Percentiles rank a stretch among this genome's conserved stretches.
Evolutionary conservation across 2,888 invertebrate genomes (phyloP).

Genomic region (Protula sp.): DNA sequence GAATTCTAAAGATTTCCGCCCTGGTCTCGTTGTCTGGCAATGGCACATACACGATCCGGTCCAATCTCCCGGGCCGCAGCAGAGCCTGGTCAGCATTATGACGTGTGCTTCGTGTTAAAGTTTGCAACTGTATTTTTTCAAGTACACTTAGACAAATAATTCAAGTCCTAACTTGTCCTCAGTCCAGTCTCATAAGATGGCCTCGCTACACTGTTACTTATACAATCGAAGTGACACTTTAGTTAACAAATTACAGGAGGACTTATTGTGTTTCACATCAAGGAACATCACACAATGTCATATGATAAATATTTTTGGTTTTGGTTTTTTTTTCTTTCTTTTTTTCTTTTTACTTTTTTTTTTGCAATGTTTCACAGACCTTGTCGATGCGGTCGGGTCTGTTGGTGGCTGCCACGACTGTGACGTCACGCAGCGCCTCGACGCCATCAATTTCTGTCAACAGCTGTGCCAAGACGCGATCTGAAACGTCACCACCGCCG

Average conservation of each 20-base stretch:
- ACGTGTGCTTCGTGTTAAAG: too few relatives aligned
- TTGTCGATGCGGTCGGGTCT: slow-evolving; percentile 92
- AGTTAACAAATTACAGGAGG: too few relatives aligned
- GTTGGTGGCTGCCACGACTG: slow-evolving; percentile 92
- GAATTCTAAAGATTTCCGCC: slow-evolving; percentile 74
- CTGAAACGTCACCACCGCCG: slow-evolving; percentile 70
- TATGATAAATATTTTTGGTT: too few relatives aligned
- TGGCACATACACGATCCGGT: slow-evolving; percentile 86
- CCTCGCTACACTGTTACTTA: too few relatives aligned
- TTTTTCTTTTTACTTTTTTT: background rate
- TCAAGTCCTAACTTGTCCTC: too few relatives aligned
- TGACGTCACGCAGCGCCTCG: slow-evolving; percentile 77
- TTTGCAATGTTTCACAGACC: slow-evolving; percentile 7
- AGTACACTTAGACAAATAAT: too few relatives aligned
- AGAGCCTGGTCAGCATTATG: slow-evolving; percentile 70
- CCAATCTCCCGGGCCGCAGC: slow-evolving; percentile 83
- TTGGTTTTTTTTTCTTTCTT: too few relatives aligned
- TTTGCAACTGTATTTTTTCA: too few relatives aligned
- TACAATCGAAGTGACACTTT: too few relatives aligned
- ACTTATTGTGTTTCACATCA: too few relatives aligned
- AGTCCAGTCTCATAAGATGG: too few relatives aligned
- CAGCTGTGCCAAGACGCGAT: slow-evolving; percentile 85
- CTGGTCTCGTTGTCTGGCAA: slow-evolving; percentile 68
- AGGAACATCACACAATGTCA: too few relatives aligned
- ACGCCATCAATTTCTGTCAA: slow-evolving; percentile 94